Percentiles rank a stretch among this genome's conserved stretches.
These are phyloP conservation scores for Buteo buteo DNA, from an alignment of 2,113 vertebrate genomes.

Conservation along the genomic window DNA sequence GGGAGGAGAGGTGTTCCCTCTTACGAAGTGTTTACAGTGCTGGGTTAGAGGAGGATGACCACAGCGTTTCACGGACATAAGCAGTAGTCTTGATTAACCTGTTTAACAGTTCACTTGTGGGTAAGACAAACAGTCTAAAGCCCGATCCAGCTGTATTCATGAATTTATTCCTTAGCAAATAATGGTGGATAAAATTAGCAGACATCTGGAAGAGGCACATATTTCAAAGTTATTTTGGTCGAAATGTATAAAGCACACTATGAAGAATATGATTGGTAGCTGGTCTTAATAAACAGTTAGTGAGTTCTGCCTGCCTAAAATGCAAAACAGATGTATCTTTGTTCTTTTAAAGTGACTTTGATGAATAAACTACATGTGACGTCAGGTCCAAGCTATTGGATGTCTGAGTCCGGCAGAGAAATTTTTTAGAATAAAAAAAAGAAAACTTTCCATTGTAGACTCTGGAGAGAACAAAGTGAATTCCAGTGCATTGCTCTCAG, in stretches of 20 bases:
- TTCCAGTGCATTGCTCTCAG: slow-evolving; percentile 68
- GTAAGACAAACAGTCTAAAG: slow-evolving; percentile 30
- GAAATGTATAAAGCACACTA: slow-evolving; percentile 75
- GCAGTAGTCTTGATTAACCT: slow-evolving; percentile 41
- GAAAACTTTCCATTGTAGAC: slow-evolving; percentile 76
- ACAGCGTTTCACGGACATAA: background rate
- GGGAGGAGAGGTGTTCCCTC: background rate
- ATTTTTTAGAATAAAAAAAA: slow-evolving; percentile 77
- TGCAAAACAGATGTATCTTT: slow-evolving; percentile 86
- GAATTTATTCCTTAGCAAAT: slow-evolving; percentile 70
- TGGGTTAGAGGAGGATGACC: background rate
- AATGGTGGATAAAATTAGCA: slow-evolving; percentile 76
- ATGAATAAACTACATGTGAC: slow-evolving; percentile 86
- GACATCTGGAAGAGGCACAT: slow-evolving; percentile 78
- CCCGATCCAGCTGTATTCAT: slow-evolving; percentile 34
- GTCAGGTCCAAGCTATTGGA: slow-evolving; percentile 82
- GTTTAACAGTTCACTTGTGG: slow-evolving; percentile 39
- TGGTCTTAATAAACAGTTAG: slow-evolving; percentile 83
- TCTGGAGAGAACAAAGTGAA: slow-evolving; percentile 78
- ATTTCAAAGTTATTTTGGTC: slow-evolving; percentile 79
- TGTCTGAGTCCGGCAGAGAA: slow-evolving; percentile 75
- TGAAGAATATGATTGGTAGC: slow-evolving; percentile 82
- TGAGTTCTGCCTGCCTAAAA: slow-evolving; percentile 79
- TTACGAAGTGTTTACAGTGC: slow-evolving; percentile 9
- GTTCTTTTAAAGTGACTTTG: slow-evolving; percentile 85